Evolutionary conservation across 1,140 invertebrate genomes (phyloP).

Genomic region (Drosophila murphyi): DNA sequence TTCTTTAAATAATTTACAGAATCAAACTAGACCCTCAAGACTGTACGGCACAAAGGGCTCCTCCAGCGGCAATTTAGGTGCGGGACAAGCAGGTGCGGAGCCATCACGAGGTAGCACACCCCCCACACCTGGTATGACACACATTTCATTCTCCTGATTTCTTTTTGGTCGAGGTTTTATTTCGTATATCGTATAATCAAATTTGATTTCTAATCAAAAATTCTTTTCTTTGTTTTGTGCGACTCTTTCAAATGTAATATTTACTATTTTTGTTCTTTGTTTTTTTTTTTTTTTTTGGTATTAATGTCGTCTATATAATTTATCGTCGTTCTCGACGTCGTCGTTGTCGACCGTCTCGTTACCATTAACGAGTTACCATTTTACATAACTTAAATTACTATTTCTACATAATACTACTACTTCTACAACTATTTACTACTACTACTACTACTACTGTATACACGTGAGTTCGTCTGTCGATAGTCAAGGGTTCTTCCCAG

Average conservation of each 20-base stretch:
- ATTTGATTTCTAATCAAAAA: conserved; percentile 33
- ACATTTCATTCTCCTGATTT: conserved; percentile 83
- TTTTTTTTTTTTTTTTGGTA: conserved; percentile 25
- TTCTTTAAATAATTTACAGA: conserved; percentile 40
- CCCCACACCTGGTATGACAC: conserved; percentile 96
- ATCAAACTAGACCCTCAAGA: conserved; percentile 88
- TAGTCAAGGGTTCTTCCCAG: conserved; percentile 11
- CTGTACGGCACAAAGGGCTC: conserved; percentile 92
- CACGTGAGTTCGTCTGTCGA: conserved; percentile 12
- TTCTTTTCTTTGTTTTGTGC: conserved; percentile 39
- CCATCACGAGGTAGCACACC: conserved; percentile 98
- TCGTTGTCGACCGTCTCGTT: conserved; percentile 28
- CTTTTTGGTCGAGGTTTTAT: conserved; percentile 74
- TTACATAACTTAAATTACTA: conserved; percentile 8
- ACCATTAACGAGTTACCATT: conserved; percentile 10
- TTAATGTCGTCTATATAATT: conserved; percentile 35
- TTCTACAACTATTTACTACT: neutral
- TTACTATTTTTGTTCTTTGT: neutral
- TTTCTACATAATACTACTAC: conserved; percentile 11
- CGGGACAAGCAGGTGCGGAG: conserved; percentile 89
- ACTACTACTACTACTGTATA: conserved; percentile 2
- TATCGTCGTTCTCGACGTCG: conserved; percentile 9
- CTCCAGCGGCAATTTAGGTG: conserved; percentile 94
- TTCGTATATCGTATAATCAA: conserved; percentile 61
- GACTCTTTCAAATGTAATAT: conserved; percentile 46